Conservation (phyloP, 2,797 vertebrate species). For the Brachymystax lenok region DNA sequence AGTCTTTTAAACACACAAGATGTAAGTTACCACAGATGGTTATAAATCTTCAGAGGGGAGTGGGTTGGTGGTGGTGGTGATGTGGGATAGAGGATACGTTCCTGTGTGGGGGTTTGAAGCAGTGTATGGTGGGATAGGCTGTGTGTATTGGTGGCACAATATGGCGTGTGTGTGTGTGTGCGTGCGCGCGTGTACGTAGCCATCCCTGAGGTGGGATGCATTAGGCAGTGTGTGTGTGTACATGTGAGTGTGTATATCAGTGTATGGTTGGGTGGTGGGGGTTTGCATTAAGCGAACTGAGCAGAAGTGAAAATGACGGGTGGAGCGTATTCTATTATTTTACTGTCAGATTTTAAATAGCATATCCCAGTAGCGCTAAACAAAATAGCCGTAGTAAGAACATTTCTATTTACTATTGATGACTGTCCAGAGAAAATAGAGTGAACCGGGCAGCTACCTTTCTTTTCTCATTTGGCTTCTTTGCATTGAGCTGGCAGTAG, state of each 20-base stretch:
- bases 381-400: not conserved
- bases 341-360: not conserved
- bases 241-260: not conserved
- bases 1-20: constrained; percentile 11
- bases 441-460: not conserved
- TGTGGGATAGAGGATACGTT: not conserved
- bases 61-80: not conserved
- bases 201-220: too few species aligned
- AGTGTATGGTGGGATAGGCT: constrained; percentile 18
- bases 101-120: constrained; percentile 14
- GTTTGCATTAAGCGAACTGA: not conserved
- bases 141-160: not conserved
- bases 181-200: not conserved
- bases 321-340: not conserved
- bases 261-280: not conserved
- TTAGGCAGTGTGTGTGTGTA: constrained; percentile 18
- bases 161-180: not conserved
- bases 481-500: not conserved
- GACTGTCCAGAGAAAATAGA: not conserved
- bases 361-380: not conserved
- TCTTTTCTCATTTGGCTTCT: not conserved
- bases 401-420: not conserved
- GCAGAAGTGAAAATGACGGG: not conserved
- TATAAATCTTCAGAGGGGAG: not conserved
- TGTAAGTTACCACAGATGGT: not conserved